Evolutionary conservation across 1,140 invertebrate genomes (phyloP), one percentile per base, ranked within the genome.

Genomic region (Ephestia elutella): DNA sequence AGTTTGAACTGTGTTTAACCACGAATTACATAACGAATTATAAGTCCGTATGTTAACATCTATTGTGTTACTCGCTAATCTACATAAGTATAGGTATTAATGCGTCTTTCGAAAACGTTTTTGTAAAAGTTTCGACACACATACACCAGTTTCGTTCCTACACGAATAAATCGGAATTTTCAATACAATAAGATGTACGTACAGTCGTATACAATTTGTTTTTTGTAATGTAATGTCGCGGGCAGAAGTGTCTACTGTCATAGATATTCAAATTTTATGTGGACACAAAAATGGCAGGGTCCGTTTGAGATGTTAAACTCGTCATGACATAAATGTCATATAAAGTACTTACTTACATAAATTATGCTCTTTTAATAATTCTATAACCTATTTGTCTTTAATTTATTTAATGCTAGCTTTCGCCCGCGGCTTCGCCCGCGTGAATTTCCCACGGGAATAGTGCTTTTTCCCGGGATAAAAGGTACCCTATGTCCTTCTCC

Each of bases 71-170:
- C 73, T 63, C 76, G 72, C 73, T 80, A 83, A 86, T 86, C 81
- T 86, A 83, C 83, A 84, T 85, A 87, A 87, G 80, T 86, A 83
- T 82, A 81, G 80, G 82, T 85, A 87, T 87, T 87, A 85, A 87
- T 87, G 76, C 82, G 73, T 82, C 79, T 83, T 83, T 78, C 79
- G 82, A 85, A 86, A 86, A 75, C 73, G 77, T 78, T 82, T 75
- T 70, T 77, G 76, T 83, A 80, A 83, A 84, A 76, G 64, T 84
- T 84, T 78, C 83, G 77, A 77, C 81, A 86, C 63, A 68, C 65
- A 70, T 50, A 72, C 68, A 70, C 65, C 61, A 55, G 71, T 72
- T 79, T 72, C 71, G 70, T 73, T 74, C 68, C 68, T 58, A 72
- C 68, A 71, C 73, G 69, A 53, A 60, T 60, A 60, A 75, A 78